Percentiles rank a stretch among this genome's conserved stretches.
Evolutionary conservation across 2,797 vertebrate genomes (phyloP).

Genomic region (Fundulus diaphanus): DNA sequence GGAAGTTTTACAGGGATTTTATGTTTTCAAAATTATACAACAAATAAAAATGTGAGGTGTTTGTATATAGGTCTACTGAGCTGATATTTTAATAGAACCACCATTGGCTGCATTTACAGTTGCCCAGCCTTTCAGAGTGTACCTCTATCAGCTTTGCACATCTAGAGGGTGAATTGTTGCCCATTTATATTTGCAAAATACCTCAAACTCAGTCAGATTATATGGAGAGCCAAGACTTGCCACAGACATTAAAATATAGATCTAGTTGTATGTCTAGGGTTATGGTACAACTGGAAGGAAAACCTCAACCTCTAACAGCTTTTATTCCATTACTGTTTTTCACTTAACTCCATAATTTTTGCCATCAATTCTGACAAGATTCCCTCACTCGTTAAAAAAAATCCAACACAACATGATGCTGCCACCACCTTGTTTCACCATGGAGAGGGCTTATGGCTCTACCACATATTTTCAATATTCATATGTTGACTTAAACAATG

Average conservation of each 20-base stretch:
- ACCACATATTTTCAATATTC: too few relatives aligned
- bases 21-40: neutral
- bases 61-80: neutral
- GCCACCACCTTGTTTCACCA: neutral
- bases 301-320: neutral
- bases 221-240: neutral
- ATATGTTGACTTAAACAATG: too few relatives aligned
- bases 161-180: neutral
- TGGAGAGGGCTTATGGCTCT: neutral
- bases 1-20: neutral
- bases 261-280: neutral
- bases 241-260: neutral
- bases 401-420: neutral
- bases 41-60: neutral
- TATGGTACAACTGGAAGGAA: neutral
- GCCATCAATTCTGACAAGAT: neutral
- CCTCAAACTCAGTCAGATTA: neutral
- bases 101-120: neutral
- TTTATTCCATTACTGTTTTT: neutral
- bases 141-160: neutral
- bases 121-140: neutral
- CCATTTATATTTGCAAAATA: neutral
- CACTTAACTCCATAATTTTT: neutral
- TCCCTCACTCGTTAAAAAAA: neutral
- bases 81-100: neutral